Conservation (phyloP, 2,888 invertebrate species). For the Aporophyla nigra region DNA sequence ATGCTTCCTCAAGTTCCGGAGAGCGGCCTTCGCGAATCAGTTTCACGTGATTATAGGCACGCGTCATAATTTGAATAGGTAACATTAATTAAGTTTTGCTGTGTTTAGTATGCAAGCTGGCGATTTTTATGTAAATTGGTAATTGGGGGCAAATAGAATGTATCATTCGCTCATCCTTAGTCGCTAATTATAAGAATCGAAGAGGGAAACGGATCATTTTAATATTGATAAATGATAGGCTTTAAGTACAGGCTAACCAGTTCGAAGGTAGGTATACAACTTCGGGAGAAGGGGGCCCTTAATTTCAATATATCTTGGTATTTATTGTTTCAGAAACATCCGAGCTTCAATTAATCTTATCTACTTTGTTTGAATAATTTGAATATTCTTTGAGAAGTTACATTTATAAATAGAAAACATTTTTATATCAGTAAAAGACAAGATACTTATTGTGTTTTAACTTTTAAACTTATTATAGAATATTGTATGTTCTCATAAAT, state of each 20-base stretch:
- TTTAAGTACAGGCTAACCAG: background rate
- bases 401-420: too few species aligned
- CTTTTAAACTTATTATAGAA: too few species aligned
- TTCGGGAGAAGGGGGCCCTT: too few species aligned
- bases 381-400: too few species aligned
- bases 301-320: too few species aligned
- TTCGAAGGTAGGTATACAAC: background rate
- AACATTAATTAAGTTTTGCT: conserved; percentile 46
- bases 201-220: conserved; percentile 8
- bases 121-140: conserved; percentile 34
- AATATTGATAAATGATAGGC: conserved; percentile 9
- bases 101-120: conserved; percentile 30
- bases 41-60: conserved; percentile 68
- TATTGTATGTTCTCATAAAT: too few species aligned
- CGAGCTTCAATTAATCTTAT: too few species aligned
- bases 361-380: too few species aligned
- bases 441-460: too few species aligned
- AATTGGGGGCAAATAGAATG: conserved; percentile 33
- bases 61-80: conserved; percentile 56
- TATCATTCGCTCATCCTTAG: conserved; percentile 31
- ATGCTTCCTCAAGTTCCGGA: conserved; percentile 72
- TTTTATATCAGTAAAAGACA: too few species aligned
- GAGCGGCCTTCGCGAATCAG: conserved; percentile 69
- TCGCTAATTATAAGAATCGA: conserved; percentile 12
- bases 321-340: too few species aligned